Conservation (phyloP, 2,113 vertebrate genomes). For the Dipodomys spectabilis region DNA sequence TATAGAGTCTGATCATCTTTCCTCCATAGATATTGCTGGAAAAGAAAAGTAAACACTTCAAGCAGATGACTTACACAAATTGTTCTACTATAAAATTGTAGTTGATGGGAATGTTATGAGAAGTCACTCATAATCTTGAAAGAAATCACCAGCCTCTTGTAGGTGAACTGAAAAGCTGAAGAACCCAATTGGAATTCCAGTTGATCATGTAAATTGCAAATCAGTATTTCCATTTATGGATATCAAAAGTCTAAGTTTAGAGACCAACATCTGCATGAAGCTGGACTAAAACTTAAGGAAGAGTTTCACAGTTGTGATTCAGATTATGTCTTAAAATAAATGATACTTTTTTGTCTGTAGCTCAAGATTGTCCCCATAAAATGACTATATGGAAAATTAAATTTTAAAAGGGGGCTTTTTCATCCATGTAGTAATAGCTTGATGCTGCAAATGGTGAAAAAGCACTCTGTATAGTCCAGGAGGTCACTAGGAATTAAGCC, state of each 20-base stretch:
- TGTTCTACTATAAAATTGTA: slow-evolving; percentile 63
- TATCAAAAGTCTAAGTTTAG: not conserved
- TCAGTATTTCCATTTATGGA: not conserved
- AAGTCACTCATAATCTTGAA: slow-evolving; percentile 39
- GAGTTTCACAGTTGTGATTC: not conserved
- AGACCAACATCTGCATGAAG: not conserved
- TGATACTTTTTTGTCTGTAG: not conserved
- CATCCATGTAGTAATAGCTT: not conserved
- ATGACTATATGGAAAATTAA: not conserved
- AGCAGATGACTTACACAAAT: not conserved
- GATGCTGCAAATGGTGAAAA: not conserved
- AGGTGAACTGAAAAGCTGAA: not conserved
- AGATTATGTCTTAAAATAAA: not conserved
- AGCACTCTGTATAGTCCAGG: not conserved
- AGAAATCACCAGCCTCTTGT: not conserved
- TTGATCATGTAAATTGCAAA: not conserved
- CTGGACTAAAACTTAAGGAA: not conserved
- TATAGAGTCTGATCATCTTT: slow-evolving; percentile 42
- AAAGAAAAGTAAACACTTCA: slow-evolving; percentile 58
- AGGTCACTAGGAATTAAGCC: slow-evolving; percentile 22
- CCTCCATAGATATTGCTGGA: slow-evolving; percentile 6
- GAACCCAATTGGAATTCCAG: not conserved
- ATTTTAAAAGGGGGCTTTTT: not conserved
- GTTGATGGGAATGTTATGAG: slow-evolving; percentile 11
- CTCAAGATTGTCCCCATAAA: not conserved